These are phyloP conservation scores for Cebuella pygmaea DNA, from an alignment of 2,797 vertebrate species.

Conservation along the genomic window DNA sequence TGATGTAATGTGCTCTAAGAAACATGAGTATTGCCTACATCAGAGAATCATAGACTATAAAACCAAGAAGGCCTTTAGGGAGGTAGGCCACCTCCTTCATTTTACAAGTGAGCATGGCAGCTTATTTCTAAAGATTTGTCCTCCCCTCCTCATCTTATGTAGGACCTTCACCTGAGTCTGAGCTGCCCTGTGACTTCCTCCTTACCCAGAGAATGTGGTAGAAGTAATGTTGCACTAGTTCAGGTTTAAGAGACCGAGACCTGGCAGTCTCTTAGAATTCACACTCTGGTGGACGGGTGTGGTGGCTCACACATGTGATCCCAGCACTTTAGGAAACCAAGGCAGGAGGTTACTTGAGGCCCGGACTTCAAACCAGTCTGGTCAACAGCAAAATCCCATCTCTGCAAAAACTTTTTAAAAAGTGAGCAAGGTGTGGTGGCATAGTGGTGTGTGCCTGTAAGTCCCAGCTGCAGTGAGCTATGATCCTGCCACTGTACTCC, in stretches of 20 bases:
- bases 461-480: background rate
- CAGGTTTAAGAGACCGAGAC: background rate
- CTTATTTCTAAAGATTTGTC: background rate
- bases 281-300: background rate
- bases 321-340: background rate
- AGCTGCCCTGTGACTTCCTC: background rate
- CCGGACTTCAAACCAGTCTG: background rate
- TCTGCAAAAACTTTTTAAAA: background rate
- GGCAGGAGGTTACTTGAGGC: background rate
- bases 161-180: background rate
- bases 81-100: background rate
- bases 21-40: background rate
- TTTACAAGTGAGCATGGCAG: background rate
- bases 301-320: background rate
- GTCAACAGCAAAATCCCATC: background rate
- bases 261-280: background rate
- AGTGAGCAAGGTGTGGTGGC: background rate
- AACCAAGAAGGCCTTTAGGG: background rate
- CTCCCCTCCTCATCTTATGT: background rate
- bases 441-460: background rate
- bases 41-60: slow-evolving; percentile 1
- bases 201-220: background rate
- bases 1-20: background rate
- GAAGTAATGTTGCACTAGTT: background rate
- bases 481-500: background rate